phyloP scores from a whole-genome alignment of 2,113 vertebrate genomes.

The Illadopsis cleaveri region DNA sequence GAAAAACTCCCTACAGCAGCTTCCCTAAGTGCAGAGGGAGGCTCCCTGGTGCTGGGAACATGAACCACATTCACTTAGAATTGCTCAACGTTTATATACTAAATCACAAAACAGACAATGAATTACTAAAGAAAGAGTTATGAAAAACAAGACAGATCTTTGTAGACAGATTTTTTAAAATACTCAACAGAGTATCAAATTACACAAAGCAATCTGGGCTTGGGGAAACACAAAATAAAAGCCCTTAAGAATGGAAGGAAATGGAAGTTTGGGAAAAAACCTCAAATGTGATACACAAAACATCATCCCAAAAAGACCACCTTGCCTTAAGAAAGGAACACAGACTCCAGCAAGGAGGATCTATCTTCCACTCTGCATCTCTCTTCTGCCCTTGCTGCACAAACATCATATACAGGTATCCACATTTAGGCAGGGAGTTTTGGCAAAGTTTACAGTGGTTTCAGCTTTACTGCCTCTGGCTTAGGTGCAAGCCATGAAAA shows the following conservation, averaged over 20 bases:
- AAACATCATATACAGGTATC: background rate
- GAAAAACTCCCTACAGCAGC: background rate
- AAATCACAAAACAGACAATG: background rate
- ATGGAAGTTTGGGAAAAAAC: background rate
- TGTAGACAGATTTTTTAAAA: background rate
- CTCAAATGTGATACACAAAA: background rate
- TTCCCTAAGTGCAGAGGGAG: background rate
- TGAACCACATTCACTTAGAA: background rate
- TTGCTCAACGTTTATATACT: background rate
- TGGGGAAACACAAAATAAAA: background rate
- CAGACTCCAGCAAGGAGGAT: background rate
- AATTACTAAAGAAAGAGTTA: background rate
- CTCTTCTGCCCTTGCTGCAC: background rate
- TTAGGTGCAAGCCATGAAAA: background rate
- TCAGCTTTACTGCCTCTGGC: background rate
- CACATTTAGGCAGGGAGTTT: background rate
- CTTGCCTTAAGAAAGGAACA: background rate
- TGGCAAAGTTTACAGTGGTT: background rate
- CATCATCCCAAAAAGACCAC: background rate
- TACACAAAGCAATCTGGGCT: background rate
- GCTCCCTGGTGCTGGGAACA: background rate
- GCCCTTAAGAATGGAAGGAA: background rate
- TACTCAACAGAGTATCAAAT: background rate
- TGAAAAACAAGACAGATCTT: background rate
- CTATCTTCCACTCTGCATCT: background rate